Conservation (phyloP, 2,888 invertebrate species). For the Aethes cnicana region DNA sequence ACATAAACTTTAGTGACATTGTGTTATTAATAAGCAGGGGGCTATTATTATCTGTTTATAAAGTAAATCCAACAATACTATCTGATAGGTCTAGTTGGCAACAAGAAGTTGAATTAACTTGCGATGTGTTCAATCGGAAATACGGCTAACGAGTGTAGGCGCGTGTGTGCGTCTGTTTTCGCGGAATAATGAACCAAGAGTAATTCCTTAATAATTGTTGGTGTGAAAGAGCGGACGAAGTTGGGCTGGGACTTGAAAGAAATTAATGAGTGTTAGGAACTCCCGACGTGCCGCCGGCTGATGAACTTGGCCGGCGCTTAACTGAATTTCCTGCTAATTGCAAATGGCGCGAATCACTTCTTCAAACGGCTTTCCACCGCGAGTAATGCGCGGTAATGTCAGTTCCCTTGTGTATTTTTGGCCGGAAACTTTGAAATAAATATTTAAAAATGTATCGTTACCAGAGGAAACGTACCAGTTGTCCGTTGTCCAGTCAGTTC, state of each 20-base stretch:
- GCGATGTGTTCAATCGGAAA: slow-evolving; percentile 53
- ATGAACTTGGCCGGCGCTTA: slow-evolving; percentile 73
- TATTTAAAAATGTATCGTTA: neutral
- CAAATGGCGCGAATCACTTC: slow-evolving; percentile 52
- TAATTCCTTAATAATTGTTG: slow-evolving; percentile 76
- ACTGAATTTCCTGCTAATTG: slow-evolving; percentile 72
- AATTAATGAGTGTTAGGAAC: slow-evolving; percentile 81
- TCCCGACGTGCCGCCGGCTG: slow-evolving; percentile 72
- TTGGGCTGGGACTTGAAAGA: slow-evolving; percentile 73
- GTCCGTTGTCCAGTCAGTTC: no score
- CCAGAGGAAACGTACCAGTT: no score
- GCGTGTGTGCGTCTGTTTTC: slow-evolving; percentile 43
- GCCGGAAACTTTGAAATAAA: no score
- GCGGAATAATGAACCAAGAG: slow-evolving; percentile 67
- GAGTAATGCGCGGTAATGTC: neutral
- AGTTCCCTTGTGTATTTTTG: slow-evolving; percentile 14
- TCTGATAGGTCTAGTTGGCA: slow-evolving; percentile 37
- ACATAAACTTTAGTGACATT: no score
- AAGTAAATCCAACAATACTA: slow-evolving; percentile 2
- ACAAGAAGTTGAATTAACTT: slow-evolving; percentile 56
- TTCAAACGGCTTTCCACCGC: slow-evolving; percentile 52
- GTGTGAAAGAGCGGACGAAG: slow-evolving; percentile 64
- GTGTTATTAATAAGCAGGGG: neutral
- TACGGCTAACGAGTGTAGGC: slow-evolving; percentile 51
- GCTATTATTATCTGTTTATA: neutral